Conservation (phyloP, 2,797 vertebrate genomes). For the Mallotus villosus region DNA sequence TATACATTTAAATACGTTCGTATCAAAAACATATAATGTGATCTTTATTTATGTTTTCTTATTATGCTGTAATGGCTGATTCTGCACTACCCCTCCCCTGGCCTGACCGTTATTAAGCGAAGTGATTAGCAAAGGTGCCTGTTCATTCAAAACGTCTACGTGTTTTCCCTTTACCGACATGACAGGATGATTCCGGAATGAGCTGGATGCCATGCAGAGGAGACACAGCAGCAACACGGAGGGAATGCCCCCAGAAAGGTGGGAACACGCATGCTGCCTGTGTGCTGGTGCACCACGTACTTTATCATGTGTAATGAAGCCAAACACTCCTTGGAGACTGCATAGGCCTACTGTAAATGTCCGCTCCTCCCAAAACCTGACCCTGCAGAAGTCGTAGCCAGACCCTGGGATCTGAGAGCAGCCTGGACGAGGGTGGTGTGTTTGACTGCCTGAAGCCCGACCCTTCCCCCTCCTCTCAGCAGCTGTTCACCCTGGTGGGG, state of each 20-base stretch:
- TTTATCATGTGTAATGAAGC: background rate
- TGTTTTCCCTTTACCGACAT: slow-evolving; percentile 48
- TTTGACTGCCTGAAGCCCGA: slow-evolving; percentile 95
- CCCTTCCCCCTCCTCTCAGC: slow-evolving; percentile 79
- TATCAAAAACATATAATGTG: background rate
- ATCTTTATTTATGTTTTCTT: background rate
- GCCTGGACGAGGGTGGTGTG: slow-evolving; percentile 88
- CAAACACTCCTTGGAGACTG: no score
- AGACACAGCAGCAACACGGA: slow-evolving; percentile 99
- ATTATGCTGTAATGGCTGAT: background rate
- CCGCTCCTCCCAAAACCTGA: background rate
- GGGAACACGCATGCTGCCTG: slow-evolving; percentile 23
- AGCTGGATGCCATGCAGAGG: slow-evolving; percentile 93
- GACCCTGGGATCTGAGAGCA: slow-evolving; percentile 87
- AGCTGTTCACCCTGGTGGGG: slow-evolving; percentile 88
- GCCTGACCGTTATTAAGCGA: background rate
- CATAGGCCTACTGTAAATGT: background rate
- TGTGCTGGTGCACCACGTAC: background rate
- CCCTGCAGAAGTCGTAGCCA: slow-evolving; percentile 86
- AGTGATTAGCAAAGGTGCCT: background rate
- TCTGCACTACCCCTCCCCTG: background rate
- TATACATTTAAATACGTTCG: background rate
- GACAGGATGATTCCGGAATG: slow-evolving; percentile 76
- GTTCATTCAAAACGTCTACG: background rate
- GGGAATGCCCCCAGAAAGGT: slow-evolving; percentile 92